phyloP scores from a whole-genome alignment of 2,797 vertebrate genomes.

The Hyperoplus immaculatus region DNA sequence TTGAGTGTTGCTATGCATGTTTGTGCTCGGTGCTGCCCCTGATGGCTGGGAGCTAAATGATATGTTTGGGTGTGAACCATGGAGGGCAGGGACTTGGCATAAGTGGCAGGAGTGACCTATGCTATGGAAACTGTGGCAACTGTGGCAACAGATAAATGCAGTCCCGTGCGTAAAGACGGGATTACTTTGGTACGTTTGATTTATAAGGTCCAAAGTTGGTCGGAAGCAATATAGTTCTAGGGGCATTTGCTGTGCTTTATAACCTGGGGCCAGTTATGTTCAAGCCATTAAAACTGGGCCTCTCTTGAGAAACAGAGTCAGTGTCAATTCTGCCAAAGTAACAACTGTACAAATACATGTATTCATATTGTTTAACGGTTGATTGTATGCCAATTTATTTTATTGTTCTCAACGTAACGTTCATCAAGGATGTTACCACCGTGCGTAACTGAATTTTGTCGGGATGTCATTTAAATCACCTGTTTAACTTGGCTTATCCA shows the following conservation, averaged over 20 bases:
- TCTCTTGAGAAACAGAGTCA: neutral
- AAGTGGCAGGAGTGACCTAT: no score
- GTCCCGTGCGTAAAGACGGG: neutral
- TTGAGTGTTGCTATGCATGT: accelerated
- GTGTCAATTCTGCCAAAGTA: neutral
- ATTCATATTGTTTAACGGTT: neutral
- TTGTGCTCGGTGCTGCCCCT: slow-evolving; percentile 27
- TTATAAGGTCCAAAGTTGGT: neutral
- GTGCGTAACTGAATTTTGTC: neutral
- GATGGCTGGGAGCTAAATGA: neutral
- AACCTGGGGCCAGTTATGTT: neutral
- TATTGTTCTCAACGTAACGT: neutral
- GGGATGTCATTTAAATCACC: neutral
- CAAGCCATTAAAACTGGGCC: neutral
- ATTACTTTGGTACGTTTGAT: neutral
- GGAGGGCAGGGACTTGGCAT: no score
- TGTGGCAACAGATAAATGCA: no score
- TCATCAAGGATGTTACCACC: neutral
- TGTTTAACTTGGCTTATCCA: neutral
- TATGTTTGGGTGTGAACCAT: neutral
- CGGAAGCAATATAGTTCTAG: neutral
- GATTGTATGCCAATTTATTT: neutral
- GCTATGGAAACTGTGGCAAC: no score
- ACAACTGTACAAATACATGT: neutral
- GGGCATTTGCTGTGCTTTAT: neutral